Conservation (phyloP, 2,888 invertebrate species). For the Leucania comma region DNA sequence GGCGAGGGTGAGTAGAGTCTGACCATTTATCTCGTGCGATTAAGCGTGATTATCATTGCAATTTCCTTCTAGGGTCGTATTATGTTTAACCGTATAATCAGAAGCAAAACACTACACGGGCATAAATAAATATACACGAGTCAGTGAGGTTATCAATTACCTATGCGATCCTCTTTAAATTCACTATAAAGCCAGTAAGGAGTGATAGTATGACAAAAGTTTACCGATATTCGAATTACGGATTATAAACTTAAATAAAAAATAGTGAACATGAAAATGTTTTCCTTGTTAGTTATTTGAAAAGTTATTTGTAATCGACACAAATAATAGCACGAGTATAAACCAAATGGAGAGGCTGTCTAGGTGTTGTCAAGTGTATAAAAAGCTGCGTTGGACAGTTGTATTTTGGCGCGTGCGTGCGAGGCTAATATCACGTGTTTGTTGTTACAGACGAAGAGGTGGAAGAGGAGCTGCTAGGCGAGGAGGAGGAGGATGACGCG, state of each 20-base stretch:
- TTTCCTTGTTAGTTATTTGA: background rate
- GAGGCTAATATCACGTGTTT: conserved; percentile 48
- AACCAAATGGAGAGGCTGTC: conserved; percentile 4
- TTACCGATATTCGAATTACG: background rate
- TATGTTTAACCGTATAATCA: conserved; percentile 40
- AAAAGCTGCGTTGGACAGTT: conserved; percentile 14
- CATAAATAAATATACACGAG: conserved; percentile 51
- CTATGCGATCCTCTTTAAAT: conserved; percentile 27
- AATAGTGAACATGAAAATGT: background rate
- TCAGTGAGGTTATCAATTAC: conserved; percentile 54
- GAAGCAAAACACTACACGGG: conserved; percentile 38
- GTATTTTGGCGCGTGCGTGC: conserved; percentile 24
- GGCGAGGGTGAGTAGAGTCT: conserved; percentile 79
- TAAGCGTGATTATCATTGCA: conserved; percentile 22
- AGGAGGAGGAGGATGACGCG: conserved; percentile 90
- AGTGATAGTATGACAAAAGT: conserved; percentile 15
- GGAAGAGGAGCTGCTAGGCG: conserved; percentile 88
- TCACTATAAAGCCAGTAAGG: background rate
- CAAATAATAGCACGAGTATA: background rate
- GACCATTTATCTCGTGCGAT: background rate
- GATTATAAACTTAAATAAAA: background rate
- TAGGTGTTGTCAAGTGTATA: conserved; percentile 12
- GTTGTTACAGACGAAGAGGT: conserved; percentile 89
- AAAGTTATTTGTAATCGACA: background rate
- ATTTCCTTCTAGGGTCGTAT: conserved; percentile 22